Base-by-base conservation (phyloP, 2,113 vertebrate species). In the Nannospalax galili region DNA sequence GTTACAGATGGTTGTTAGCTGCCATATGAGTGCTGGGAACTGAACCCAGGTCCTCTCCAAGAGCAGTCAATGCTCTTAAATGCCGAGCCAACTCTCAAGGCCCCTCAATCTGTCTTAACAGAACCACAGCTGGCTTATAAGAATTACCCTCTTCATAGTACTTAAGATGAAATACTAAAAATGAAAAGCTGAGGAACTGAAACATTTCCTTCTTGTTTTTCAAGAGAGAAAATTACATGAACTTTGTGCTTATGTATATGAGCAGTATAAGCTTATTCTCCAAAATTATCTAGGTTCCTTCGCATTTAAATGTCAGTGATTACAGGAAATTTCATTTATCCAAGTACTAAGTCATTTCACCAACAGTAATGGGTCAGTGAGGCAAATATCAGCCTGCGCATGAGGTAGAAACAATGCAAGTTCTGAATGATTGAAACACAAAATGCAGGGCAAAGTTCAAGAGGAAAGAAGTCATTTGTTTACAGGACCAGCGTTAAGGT, bases 161-260 rank as follows among this genome's bases (percentile, higher is more conserved):
- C 8, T 60, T 88, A 74, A 74, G 32, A 85, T 24, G 60, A 91
- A 42, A 94, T 74, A 45, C 69, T 73, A 45, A n/a, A n/a, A n/a
- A 85, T 74, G 20, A 15, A 64, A n/a, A n/a, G n/a, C 40, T 67
- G 22, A 3, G 65, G 42, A 75, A 32, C 74, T 74, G 69, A 92
- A 84, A 58, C 16, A 84, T 15, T 17, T 26, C 20, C 24, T 26
- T 20, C 6, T 91, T n/a, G 3, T 85, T 88, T 70, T 72, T 69
- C 79, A 48, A 56, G 42, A 89, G 40, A 93, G 79, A 77, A 73
- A 20, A 26, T 77, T 35, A 42, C 3, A 86, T 17, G 64, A 79
- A 95, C 52, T 89, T 86, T 77, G 32, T 67, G 35, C 26, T 94
- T 77, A 74, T 62, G 86, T 42, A 10, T 87, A 72, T 35, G 60